Conservation (phyloP, 2,888 invertebrate species). For the Idaea biselata region DNA sequence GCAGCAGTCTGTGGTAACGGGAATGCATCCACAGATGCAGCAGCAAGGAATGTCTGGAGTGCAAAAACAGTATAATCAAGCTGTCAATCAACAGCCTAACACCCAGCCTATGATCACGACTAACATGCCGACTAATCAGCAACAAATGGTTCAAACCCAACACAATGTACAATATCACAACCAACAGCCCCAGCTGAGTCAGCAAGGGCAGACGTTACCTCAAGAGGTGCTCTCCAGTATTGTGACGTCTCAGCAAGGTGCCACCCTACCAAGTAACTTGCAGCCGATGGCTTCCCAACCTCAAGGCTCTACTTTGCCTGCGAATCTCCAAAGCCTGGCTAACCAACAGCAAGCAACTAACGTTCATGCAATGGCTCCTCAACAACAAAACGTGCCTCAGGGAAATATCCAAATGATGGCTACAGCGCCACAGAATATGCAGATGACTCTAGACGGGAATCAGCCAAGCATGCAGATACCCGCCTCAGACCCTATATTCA, state of each 20-base stretch:
- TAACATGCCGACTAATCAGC: slow-evolving; percentile 70
- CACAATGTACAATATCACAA: slow-evolving; percentile 76
- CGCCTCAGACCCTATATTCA: slow-evolving; percentile 75
- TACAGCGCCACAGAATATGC: slow-evolving; percentile 75
- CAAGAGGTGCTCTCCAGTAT: slow-evolving; percentile 76
- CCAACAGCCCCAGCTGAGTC: slow-evolving; percentile 73
- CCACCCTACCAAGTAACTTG: slow-evolving; percentile 68
- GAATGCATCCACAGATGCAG: slow-evolving; percentile 77
- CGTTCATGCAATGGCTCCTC: slow-evolving; percentile 69
- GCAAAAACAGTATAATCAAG: slow-evolving; percentile 78
- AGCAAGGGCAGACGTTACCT: slow-evolving; percentile 73
- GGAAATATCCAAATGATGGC: slow-evolving; percentile 81
- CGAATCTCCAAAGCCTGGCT: slow-evolving; percentile 77
- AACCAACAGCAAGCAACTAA: slow-evolving; percentile 71
- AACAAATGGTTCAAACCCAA: slow-evolving; percentile 73
- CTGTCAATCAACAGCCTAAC: slow-evolving; percentile 71
- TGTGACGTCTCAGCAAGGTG: slow-evolving; percentile 75
- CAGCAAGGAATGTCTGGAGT: slow-evolving; percentile 72
- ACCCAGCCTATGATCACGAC: slow-evolving; percentile 71
- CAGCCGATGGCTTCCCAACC: slow-evolving; percentile 72
- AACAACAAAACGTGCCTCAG: slow-evolving; percentile 80
- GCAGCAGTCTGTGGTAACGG: slow-evolving; percentile 72
- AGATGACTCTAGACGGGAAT: slow-evolving; percentile 78
- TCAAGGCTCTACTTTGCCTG: slow-evolving; percentile 82
- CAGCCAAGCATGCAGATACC: slow-evolving; percentile 80